phyloP scores from a whole-genome alignment of 2,888 invertebrate species.

The Anarsia innoxiella region DNA sequence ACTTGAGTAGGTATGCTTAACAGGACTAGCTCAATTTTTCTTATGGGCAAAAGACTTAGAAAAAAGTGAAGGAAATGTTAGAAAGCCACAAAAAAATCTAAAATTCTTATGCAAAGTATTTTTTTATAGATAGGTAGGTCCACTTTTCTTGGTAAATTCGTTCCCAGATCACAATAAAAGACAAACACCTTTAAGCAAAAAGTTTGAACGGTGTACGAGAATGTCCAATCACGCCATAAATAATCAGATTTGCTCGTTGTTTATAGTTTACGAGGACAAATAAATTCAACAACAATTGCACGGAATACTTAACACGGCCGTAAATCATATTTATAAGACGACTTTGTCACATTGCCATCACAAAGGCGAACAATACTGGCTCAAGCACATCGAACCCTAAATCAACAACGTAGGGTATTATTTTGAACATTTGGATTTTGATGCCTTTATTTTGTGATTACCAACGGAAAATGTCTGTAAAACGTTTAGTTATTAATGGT shows the following conservation, averaged over 20 bases:
- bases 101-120: no score
- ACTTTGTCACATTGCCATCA: slow-evolving; percentile 68
- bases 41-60: slow-evolving; percentile 52
- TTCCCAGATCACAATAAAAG: no score
- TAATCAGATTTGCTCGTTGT: slow-evolving; percentile 72
- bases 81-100: slow-evolving; percentile 6
- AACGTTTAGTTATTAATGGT: no score
- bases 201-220: slow-evolving; percentile 43
- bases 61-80: no score
- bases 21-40: no score
- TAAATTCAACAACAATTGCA: slow-evolving; percentile 72
- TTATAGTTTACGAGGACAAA: slow-evolving; percentile 71
- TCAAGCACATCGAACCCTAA: slow-evolving; percentile 41
- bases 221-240: slow-evolving; percentile 69
- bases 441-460: slow-evolving; percentile 4
- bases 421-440: background rate
- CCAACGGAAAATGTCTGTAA: no score
- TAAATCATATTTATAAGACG: slow-evolving; percentile 72
- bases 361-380: slow-evolving; percentile 49
- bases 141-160: no score
- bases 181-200: no score
- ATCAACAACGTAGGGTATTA: no score
- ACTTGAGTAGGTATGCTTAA: no score
- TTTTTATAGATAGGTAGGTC: no score
- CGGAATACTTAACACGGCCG: slow-evolving; percentile 68